Evolutionary conservation across 2,888 invertebrate genomes (phyloP), one percentile per base, ranked within the genome.

Genomic region (Scaptomyza tumidula): DNA sequence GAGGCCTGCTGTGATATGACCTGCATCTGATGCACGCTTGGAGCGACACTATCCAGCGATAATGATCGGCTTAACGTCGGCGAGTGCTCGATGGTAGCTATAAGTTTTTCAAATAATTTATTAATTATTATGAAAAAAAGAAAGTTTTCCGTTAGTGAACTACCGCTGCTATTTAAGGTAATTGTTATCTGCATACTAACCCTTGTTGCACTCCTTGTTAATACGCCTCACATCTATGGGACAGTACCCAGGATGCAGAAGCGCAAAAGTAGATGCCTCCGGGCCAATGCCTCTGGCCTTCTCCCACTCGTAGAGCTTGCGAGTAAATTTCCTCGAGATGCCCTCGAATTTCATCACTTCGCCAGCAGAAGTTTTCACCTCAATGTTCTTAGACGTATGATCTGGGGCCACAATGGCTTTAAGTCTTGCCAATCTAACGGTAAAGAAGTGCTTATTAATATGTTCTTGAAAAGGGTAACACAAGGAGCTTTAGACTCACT

Each of bases 291-390:
- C 97, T 66, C 95, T 93, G n/a, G 96, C 96, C 86, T 97, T 96
- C 90, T 97, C 96, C 98, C 98, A 98, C 90, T 98, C 97, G 91
- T 97, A 97, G 0, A 98, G 93, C 88, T 97, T 97, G 29, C 96
- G 95, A 0, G 97, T 97, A 91, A 98, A 98, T 78, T 97, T 97
- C 46, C 97, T 94, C 0, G 97, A 97, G 78, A 98, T 97, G 10
- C 94, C 96, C 93, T 97, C 95, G 88, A 97, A 97, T 89, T 96
- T 94, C 90, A 97, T 96, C 35, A 96, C 95, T 49, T 87, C 87
- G 0, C 97, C 96, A 0, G 95, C 96, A 0, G 97, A 95, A 0
- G 97, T 97, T 89, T 96, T 96, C 0, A 97, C 96, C 52, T 97
- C 93, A 6, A 97, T 95, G 90, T 97, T 96, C 86, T 95, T 94